phyloP scores from a whole-genome alignment of 2,113 vertebrate species.

The Leucopternis melanops region DNA sequence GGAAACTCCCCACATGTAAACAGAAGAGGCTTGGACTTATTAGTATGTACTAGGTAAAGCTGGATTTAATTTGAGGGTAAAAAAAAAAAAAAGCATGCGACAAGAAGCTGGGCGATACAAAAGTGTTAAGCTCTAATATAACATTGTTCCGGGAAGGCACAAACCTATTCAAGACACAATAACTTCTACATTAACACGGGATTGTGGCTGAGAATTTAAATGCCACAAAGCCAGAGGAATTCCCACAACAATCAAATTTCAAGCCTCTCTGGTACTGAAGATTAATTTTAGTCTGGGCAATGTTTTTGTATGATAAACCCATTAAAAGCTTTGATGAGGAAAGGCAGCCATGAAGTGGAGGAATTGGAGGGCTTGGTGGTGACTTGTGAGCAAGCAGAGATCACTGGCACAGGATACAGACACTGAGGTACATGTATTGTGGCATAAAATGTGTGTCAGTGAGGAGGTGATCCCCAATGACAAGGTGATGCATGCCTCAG shows the following conservation, averaged over 20 bases:
- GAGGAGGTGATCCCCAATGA: background rate
- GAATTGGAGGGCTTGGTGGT: background rate
- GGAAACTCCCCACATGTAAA: background rate
- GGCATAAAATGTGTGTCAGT: background rate
- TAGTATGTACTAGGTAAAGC: background rate
- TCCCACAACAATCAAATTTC: slow-evolving; percentile 3
- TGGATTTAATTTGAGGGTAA: background rate
- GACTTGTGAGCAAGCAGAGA: background rate
- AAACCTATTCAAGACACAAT: background rate
- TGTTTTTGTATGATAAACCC: slow-evolving; percentile 1
- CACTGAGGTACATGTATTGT: background rate
- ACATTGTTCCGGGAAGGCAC: background rate
- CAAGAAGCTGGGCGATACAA: background rate
- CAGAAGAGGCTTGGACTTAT: background rate
- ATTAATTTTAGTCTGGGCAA: slow-evolving; percentile 1
- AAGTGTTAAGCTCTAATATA: slow-evolving; percentile 17
- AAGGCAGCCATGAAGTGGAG: background rate
- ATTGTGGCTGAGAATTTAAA: slow-evolving; percentile 35
- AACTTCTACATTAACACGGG: background rate
- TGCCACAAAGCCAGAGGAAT: background rate
- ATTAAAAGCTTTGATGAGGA: background rate
- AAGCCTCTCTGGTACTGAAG: background rate
- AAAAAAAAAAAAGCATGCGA: background rate
- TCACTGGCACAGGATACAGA: background rate
- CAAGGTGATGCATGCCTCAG: background rate